These are phyloP conservation scores for Chelidonichthys spinosus DNA, from an alignment of 2,797 vertebrate species.

Conservation along the genomic window DNA sequence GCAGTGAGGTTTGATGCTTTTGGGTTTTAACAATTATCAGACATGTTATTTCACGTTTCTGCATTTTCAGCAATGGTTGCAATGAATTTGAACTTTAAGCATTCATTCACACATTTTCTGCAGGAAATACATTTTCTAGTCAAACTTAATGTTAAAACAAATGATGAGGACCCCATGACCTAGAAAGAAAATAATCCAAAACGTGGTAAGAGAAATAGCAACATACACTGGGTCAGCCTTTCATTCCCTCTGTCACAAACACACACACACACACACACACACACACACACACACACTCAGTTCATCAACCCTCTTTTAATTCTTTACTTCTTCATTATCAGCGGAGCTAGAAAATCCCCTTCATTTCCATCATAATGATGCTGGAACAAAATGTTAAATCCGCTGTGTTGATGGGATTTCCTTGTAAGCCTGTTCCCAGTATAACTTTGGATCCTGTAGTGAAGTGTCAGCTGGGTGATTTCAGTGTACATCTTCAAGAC, in stretches of 20 bases:
- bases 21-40: no score
- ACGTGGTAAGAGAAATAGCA: not conserved
- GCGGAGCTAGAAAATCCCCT: not conserved
- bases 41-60: no score
- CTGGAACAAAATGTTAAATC: conserved; percentile 4
- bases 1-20: no score
- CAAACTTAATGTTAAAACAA: no score
- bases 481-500: not conserved
- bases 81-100: no score
- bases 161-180: no score
- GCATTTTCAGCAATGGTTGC: no score
- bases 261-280: conserved; percentile 13
- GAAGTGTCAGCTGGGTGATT: not conserved
- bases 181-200: not conserved
- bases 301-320: conserved; percentile 8
- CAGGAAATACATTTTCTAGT: no score
- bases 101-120: no score
- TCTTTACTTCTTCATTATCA: conserved; percentile 27
- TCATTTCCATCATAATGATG: not conserved
- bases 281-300: not conserved
- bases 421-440: not conserved
- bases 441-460: not conserved
- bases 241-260: not conserved
- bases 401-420: not conserved
- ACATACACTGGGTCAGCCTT: not conserved